Percentiles rank a stretch among this genome's conserved stretches.
Evolutionary conservation across 2,888 invertebrate genomes (phyloP).

Genomic region (Sericinus montela): DNA sequence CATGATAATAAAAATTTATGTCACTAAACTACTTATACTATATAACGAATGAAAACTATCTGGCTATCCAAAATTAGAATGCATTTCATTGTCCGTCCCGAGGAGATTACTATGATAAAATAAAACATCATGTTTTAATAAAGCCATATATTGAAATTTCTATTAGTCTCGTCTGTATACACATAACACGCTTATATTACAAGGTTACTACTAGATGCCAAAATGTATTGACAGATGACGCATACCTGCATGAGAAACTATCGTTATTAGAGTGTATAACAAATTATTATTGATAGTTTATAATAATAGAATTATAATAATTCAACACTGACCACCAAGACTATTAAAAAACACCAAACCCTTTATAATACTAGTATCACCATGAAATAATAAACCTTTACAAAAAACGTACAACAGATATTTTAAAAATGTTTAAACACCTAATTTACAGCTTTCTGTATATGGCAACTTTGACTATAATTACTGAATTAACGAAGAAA

Average conservation of each 20-base stretch:
- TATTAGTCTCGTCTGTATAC: slow-evolving; percentile 42
- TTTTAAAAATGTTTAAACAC: background rate
- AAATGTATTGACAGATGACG: background rate
- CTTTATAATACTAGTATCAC: slow-evolving; percentile 61
- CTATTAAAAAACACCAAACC: slow-evolving; percentile 22
- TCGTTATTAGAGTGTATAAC: slow-evolving; percentile 23
- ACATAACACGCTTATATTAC: slow-evolving; percentile 57
- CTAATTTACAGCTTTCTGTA: slow-evolving; percentile 35
- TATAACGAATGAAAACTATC: background rate
- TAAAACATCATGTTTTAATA: slow-evolving; percentile 39
- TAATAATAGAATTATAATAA: too few species aligned
- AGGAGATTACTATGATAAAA: slow-evolving; percentile 22
- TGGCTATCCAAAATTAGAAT: slow-evolving; percentile 15
- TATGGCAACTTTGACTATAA: slow-evolving; percentile 49
- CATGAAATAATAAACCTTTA: slow-evolving; percentile 44
- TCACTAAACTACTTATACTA: background rate
- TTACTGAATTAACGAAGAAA: background rate
- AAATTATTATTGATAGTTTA: background rate
- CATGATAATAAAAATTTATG: background rate
- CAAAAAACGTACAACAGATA: slow-evolving; percentile 21
- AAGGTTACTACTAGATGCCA: slow-evolving; percentile 41
- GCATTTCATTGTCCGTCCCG: slow-evolving; percentile 1
- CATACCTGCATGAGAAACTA: slow-evolving; percentile 35
- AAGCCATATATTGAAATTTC: slow-evolving; percentile 64
- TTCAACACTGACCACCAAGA: background rate